These are phyloP conservation scores for Trididemnum clinides DNA, from an alignment of 23 tunicate species.

Conservation along the genomic window DNA sequence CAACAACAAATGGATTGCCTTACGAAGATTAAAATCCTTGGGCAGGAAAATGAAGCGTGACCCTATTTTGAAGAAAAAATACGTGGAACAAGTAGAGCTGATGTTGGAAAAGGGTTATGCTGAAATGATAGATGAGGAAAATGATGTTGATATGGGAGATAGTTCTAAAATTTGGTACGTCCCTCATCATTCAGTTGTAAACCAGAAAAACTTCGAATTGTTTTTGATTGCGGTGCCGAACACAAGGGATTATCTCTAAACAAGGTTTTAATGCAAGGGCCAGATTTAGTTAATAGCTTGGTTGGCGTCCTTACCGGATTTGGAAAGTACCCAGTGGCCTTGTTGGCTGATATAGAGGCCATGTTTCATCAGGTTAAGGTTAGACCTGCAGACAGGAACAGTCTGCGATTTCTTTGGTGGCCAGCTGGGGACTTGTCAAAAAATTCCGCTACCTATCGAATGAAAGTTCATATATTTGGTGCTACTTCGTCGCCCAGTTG, in stretches of 20 bases:
- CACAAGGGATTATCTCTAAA: background rate
- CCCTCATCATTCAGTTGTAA: conserved; percentile 12
- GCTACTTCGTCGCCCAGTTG: too few relatives aligned
- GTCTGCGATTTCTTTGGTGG: conserved; percentile 36
- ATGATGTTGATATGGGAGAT: background rate
- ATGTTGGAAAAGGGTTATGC: background rate
- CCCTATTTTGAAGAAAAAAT: too few relatives aligned
- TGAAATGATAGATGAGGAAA: background rate
- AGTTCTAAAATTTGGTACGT: background rate
- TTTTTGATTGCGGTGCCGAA: too few relatives aligned
- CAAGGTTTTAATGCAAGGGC: conserved; percentile 26
- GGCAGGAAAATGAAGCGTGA: background rate
- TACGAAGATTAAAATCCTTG: background rate
- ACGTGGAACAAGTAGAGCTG: too few relatives aligned
- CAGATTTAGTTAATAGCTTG: conserved; percentile 34
- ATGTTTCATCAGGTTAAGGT: too few relatives aligned
- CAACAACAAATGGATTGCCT: background rate
- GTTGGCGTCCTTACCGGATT: conserved; percentile 32
- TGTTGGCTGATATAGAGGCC: conserved; percentile 26
- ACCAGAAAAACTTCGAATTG: conserved; percentile 6
- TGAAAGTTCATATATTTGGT: too few relatives aligned
- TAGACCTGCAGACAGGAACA: conserved; percentile 5
- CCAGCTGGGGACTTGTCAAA: conserved; percentile 4
- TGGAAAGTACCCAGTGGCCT: conserved; percentile 28
- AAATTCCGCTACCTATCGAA: background rate